Evolutionary conservation across 2,888 invertebrate species (phyloP).

Genomic region (Melinopterus prodromus): DNA sequence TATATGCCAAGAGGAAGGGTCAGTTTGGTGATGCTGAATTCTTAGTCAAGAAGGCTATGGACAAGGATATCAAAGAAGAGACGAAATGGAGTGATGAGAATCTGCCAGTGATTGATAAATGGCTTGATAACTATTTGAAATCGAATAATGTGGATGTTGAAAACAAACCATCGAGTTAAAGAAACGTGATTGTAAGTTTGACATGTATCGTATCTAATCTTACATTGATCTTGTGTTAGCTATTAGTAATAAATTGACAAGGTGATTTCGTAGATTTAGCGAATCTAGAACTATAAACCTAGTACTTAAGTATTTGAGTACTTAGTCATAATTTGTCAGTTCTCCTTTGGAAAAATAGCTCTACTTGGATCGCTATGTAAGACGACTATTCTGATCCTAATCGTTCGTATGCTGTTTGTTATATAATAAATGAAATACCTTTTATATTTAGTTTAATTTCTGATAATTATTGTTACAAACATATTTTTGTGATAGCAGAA

Average conservation of each 20-base stretch:
- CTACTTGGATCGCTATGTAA: too few relatives aligned
- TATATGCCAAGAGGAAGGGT: slow-evolving; percentile 70
- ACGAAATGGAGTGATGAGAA: slow-evolving; percentile 80
- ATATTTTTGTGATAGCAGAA: too few relatives aligned
- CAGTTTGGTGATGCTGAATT: slow-evolving; percentile 79
- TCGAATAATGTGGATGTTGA: slow-evolving; percentile 44
- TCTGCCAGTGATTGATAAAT: slow-evolving; percentile 75
- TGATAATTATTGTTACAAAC: too few relatives aligned
- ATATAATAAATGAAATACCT: too few relatives aligned
- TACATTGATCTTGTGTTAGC: background rate
- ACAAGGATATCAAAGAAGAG: slow-evolving; percentile 75
- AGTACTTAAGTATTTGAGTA: background rate
- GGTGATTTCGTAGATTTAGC: background rate
- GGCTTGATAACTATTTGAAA: slow-evolving; percentile 70
- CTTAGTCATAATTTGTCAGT: background rate
- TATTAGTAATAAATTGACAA: background rate
- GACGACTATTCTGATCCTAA: too few relatives aligned
- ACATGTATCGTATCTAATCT: background rate
- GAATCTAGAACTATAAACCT: background rate
- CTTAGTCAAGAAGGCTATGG: slow-evolving; percentile 74
- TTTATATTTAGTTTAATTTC: too few relatives aligned
- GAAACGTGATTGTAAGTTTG: background rate
- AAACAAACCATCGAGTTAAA: background rate
- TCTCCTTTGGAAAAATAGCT: background rate
- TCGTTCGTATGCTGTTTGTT: too few relatives aligned